Percentiles rank a stretch among this genome's conserved stretches.
These are phyloP conservation scores for Drosophila parthenogenetica DNA, from an alignment of 2,888 invertebrate species.

Conservation along the genomic window DNA sequence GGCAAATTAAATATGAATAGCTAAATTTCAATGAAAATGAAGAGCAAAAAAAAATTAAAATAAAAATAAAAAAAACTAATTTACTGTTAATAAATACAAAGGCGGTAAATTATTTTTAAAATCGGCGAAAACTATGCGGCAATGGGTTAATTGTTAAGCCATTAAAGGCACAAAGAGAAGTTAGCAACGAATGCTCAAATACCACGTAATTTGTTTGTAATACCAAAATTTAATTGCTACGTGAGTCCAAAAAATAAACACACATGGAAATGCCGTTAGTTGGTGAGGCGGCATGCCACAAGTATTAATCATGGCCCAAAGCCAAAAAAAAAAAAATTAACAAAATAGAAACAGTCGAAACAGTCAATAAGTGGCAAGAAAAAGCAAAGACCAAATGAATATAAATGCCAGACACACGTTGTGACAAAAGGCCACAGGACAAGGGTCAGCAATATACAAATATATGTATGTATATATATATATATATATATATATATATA, in stretches of 20 bases:
- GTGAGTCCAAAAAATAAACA: conserved; percentile 19
- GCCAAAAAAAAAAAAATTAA: neutral
- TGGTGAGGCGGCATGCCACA: conserved; percentile 10
- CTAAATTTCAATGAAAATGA: neutral
- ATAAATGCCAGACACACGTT: conserved; percentile 57
- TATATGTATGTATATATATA: no score
- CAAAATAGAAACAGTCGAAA: neutral
- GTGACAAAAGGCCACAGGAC: conserved; percentile 19
- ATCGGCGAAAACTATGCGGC: conserved; percentile 15
- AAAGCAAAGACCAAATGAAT: conserved; percentile 57
- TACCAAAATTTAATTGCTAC: conserved; percentile 43
- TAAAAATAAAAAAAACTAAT: conserved; percentile 27
- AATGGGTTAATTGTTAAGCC: conserved; percentile 59
- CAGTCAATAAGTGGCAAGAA: conserved; percentile 56
- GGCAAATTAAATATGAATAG: conserved; percentile 17
- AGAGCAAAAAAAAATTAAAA: conserved; percentile 11
- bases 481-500: no score
- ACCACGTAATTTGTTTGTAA: conserved; percentile 28
- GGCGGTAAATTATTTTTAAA: conserved; percentile 40
- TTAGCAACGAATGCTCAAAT: conserved; percentile 6
- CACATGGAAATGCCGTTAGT: neutral
- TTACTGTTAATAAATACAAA: conserved; percentile 54
- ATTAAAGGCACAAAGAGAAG: conserved; percentile 30
- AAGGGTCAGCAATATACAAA: neutral
- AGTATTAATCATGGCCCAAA: conserved; percentile 35